These are phyloP conservation scores for Psittacula cyanocephala DNA, from an alignment of 2,113 vertebrate species.

Conservation along the genomic window DNA sequence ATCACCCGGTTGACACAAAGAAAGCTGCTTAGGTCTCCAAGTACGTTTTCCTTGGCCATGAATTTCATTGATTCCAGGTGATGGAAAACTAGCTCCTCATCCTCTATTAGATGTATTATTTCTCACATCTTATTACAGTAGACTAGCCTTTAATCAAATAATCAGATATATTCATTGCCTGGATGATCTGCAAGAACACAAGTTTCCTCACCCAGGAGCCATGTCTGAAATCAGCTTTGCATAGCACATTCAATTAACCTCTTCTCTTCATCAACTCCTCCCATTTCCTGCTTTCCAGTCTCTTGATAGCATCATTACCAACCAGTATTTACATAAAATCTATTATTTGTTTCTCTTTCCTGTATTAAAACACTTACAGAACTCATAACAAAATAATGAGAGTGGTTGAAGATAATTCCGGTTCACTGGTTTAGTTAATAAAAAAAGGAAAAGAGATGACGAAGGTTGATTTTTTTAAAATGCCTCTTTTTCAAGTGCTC, in stretches of 20 bases:
- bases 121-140: not conserved
- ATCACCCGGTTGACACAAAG: not conserved
- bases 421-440: not conserved
- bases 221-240: not conserved
- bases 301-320: constrained; percentile 19
- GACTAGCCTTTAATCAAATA: not conserved
- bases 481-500: not conserved
- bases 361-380: not conserved
- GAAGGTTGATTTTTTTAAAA: not conserved
- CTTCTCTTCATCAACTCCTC: not conserved
- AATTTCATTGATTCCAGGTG: not conserved
- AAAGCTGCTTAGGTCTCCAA: not conserved
- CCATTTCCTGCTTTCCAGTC: not conserved
- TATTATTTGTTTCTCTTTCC: not conserved
- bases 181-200: not conserved
- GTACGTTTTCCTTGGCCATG: not conserved
- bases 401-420: not conserved
- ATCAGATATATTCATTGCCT: not conserved
- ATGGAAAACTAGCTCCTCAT: not conserved
- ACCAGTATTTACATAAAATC: constrained; percentile 14
- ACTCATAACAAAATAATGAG: not conserved
- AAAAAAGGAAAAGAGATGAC: not conserved
- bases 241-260: not conserved
- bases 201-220: not conserved
- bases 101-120: not conserved